Evolutionary conservation across 1,140 invertebrate genomes (phyloP), one percentile per base, ranked within the genome.

Genomic region (Tenebrio molitor): DNA sequence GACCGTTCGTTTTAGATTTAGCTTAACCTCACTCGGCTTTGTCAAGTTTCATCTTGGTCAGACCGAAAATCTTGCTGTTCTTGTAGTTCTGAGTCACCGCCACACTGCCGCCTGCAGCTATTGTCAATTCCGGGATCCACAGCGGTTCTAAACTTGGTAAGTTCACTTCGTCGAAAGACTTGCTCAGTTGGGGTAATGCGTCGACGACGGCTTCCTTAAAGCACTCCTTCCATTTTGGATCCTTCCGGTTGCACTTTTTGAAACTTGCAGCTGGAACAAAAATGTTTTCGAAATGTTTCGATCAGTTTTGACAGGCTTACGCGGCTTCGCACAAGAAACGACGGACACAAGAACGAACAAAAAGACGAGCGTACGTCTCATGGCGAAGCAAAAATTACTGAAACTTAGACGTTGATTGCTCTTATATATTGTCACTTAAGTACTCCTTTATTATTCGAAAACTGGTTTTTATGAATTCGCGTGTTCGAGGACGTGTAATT

Each of bases 241-340:
- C 14, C 1, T 23, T 50, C 23, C 44, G 44, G 10, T 50, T 50
- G n/a, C 44, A 50, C 23, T 50, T 50, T 21, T 17, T 14, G 12
- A 50, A 50, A 50, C 23, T 50, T 19, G 44, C 7, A 0, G 44
- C 44, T 50, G n/a, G n/a, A n/a, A n/a, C n/a, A n/a, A n/a, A n/a
- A n/a, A n/a, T n/a, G n/a, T n/a, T n/a, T n/a, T n/a, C n/a, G n/a
- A n/a, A n/a, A n/a, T n/a, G n/a, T n/a, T n/a, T n/a, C n/a, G n/a
- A n/a, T n/a, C n/a, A n/a, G n/a, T n/a, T n/a, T n/a, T n/a, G n/a
- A n/a, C n/a, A n/a, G n/a, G n/a, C n/a, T n/a, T n/a, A n/a, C n/a
- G n/a, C n/a, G n/a, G n/a, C n/a, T n/a, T n/a, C n/a, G n/a, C n/a
- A n/a, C n/a, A n/a, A n/a, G n/a, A n/a, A n/a, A n/a, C n/a, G n/a